phyloP scores from a whole-genome alignment of 2,797 vertebrate genomes.

The Alcedo quadribrachys region DNA sequence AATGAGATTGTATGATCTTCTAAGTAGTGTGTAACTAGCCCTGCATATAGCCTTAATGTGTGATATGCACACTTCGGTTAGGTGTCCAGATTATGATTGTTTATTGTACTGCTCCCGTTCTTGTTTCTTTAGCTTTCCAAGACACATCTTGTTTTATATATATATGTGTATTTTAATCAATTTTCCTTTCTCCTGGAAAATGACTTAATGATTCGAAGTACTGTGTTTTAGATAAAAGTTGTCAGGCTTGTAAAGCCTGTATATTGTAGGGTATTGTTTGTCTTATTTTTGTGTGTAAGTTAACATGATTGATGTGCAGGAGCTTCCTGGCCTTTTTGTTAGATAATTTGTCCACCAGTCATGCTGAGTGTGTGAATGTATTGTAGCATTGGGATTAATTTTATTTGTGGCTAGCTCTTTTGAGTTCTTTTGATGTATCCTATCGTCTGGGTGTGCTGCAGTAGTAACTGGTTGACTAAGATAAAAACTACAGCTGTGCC shows the following conservation, averaged over 20 bases:
- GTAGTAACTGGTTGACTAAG: not conserved
- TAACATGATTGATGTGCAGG: not conserved
- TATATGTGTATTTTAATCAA: not conserved
- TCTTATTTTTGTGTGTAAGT: not conserved
- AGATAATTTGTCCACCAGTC: not conserved
- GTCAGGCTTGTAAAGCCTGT: not conserved
- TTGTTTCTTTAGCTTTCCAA: not conserved
- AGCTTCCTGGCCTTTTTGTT: not conserved
- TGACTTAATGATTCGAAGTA: not conserved
- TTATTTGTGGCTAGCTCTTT: not conserved
- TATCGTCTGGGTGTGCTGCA: not conserved
- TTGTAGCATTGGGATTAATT: not conserved
- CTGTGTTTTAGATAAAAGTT: not conserved
- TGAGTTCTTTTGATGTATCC: not conserved
- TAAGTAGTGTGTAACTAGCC: not conserved
- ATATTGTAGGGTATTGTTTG: not conserved
- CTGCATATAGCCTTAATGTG: not conserved
- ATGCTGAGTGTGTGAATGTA: not conserved
- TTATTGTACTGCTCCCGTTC: not conserved
- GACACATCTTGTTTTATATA: not conserved
- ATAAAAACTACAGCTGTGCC: not conserved
- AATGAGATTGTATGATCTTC: not conserved
- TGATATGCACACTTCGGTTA: rapidly evolving
- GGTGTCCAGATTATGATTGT: not conserved
- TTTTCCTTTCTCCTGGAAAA: not conserved